phyloP scores from a whole-genome alignment of 2,888 invertebrate genomes.

The Cistogaster globosa region DNA sequence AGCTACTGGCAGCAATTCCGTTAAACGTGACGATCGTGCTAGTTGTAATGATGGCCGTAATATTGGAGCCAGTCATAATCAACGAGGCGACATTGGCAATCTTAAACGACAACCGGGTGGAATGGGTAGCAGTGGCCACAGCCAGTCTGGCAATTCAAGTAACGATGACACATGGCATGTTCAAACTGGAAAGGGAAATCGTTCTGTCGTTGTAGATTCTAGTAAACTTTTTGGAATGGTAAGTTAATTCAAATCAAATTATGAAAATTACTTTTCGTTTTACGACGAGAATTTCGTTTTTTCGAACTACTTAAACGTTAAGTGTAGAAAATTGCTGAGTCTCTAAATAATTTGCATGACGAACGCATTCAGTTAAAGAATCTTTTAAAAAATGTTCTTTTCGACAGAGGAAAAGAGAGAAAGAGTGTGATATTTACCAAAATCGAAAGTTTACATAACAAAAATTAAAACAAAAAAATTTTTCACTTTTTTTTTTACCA shows the following conservation, averaged over 20 bases:
- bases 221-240: conserved; percentile 77
- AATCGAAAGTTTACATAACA: too few species aligned
- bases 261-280: too few species aligned
- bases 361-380: too few species aligned
- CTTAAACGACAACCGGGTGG: conserved; percentile 76
- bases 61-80: conserved; percentile 77
- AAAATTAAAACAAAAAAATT: too few species aligned
- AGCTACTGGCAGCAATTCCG: conserved; percentile 66
- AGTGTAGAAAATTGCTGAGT: too few species aligned
- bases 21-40: conserved; percentile 78
- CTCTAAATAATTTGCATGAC: too few species aligned
- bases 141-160: conserved; percentile 73
- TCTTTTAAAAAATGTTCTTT: too few species aligned
- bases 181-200: conserved; percentile 81
- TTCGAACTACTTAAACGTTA: too few species aligned
- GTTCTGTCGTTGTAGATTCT: conserved; percentile 76
- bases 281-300: too few species aligned
- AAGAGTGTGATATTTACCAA: too few species aligned
- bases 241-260: conserved; percentile 6
- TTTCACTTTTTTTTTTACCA: too few species aligned
- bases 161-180: conserved; percentile 81
- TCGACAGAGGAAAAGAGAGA: too few species aligned
- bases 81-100: conserved; percentile 75
- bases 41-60: conserved; percentile 76
- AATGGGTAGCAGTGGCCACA: conserved; percentile 64